These are phyloP conservation scores for Athalia circularis DNA, from an alignment of 2,888 invertebrate genomes.

Conservation along the genomic window DNA sequence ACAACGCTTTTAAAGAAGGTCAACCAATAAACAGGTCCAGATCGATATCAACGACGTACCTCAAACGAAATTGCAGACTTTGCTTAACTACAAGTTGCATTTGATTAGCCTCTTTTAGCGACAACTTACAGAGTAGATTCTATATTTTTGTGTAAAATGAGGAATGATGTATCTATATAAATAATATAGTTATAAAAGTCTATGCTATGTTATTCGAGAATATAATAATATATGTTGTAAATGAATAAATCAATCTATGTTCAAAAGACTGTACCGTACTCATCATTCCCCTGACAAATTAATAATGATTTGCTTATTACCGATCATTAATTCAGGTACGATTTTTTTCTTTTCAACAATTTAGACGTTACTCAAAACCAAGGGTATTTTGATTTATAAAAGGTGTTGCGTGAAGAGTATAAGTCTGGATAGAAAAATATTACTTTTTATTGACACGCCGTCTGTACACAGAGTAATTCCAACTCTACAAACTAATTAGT, in stretches of 20 bases:
- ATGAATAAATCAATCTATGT: constrained; percentile 73
- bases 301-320: neutral
- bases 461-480: too few species aligned
- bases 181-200: constrained; percentile 66
- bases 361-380: neutral
- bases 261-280: constrained; percentile 56
- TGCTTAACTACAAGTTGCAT: constrained; percentile 57
- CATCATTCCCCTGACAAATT: neutral
- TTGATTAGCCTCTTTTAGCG: constrained; percentile 64
- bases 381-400: neutral
- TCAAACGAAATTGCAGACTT: constrained; percentile 47
- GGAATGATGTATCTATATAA: constrained; percentile 66
- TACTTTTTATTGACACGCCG: too few species aligned
- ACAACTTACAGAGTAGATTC: constrained; percentile 67
- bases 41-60: constrained; percentile 48
- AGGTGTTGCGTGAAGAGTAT: too few species aligned
- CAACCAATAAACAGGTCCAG: constrained; percentile 44
- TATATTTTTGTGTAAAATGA: constrained; percentile 73
- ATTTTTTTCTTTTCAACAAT: neutral
- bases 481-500: neutral
- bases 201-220: constrained; percentile 71
- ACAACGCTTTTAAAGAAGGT: constrained; percentile 35
- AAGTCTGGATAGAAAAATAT: too few species aligned
- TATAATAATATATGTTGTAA: constrained; percentile 72
- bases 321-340: neutral